phyloP scores from a whole-genome alignment of 2,888 invertebrate genomes.

The Drosophila limbata region DNA sequence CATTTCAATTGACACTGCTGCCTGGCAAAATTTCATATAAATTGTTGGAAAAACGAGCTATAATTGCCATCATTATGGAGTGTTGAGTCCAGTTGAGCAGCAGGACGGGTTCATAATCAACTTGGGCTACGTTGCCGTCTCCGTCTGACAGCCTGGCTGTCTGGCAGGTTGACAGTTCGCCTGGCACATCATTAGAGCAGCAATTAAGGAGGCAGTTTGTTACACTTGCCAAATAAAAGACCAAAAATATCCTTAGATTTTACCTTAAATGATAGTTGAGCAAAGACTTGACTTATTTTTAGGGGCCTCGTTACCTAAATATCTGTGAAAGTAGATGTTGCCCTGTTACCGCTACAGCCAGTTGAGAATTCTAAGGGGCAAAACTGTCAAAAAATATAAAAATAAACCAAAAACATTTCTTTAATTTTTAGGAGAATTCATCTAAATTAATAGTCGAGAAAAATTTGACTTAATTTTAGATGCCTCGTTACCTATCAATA shows the following conservation, averaged over 20 bases:
- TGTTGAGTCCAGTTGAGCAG: slow-evolving; percentile 76
- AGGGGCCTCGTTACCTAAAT: no score
- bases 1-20: slow-evolving; percentile 35
- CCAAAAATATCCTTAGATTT: background rate
- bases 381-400: no score
- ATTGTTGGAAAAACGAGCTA: slow-evolving; percentile 84
- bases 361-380: background rate
- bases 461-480: no score
- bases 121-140: slow-evolving; percentile 34
- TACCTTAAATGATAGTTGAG: no score
- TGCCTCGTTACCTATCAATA: no score
- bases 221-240: slow-evolving; percentile 19
- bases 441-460: no score
- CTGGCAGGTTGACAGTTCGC: slow-evolving; percentile 39
- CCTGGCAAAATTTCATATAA: slow-evolving; percentile 74
- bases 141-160: slow-evolving; percentile 17
- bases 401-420: background rate
- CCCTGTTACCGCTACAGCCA: background rate
- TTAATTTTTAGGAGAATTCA: background rate
- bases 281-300: background rate
- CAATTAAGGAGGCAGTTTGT: slow-evolving; percentile 70
- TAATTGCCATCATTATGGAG: slow-evolving; percentile 85
- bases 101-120: slow-evolving; percentile 66
- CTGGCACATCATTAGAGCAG: slow-evolving; percentile 73
- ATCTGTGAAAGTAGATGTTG: no score